Base-by-base conservation (phyloP, 2,113 vertebrate species). In the Mormyrus iriodes region DNA sequence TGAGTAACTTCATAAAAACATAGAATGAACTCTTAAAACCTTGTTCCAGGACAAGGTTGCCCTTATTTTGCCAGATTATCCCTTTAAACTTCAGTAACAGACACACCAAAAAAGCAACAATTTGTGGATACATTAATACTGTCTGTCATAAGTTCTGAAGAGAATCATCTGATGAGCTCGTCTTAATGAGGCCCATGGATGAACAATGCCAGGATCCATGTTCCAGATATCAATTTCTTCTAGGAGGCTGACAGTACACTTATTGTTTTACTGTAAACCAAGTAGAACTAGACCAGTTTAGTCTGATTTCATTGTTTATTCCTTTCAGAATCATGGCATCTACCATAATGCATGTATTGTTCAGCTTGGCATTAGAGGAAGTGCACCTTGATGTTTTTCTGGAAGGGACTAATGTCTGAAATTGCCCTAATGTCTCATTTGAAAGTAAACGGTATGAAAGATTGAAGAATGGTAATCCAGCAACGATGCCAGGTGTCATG, bases 71-170 rank as follows among this genome's bases (percentile, higher is more conserved):
- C 35, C 5, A 76, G 35, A 76, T 76, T 76, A 79, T 79, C 42
- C 73, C 31, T 79, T 79, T 79, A 79, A 42, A 42, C 35, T 39
- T 79, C 73, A 79, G 73, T 42, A 42, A 39, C 35, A 19, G 35
- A 79, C 35, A 79, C 1, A 76, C 15, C 35, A 76, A 79, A 79
- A 76, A 76, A 42, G 42, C 10, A 35, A 35, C 35, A 39, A 79
- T 79, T 79, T 79, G 35, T 79, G 73, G 73, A 79, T 42, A 42
- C 73, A 79, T 69, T 69, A 69, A 79, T 79, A 79, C 73, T 79
- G 35, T 76, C 69, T 76, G 69, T 79, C 73, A 79, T 42, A 42
- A 79, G 0, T 79, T 42, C 73, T 42, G 17, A 42, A 79, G 73
- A 79, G 15, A 42, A 79, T 79, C 35, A 35, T 79, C 35, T 79